Conservation (phyloP, 2,113 vertebrate genomes). For the Halichoerus grypus region DNA sequence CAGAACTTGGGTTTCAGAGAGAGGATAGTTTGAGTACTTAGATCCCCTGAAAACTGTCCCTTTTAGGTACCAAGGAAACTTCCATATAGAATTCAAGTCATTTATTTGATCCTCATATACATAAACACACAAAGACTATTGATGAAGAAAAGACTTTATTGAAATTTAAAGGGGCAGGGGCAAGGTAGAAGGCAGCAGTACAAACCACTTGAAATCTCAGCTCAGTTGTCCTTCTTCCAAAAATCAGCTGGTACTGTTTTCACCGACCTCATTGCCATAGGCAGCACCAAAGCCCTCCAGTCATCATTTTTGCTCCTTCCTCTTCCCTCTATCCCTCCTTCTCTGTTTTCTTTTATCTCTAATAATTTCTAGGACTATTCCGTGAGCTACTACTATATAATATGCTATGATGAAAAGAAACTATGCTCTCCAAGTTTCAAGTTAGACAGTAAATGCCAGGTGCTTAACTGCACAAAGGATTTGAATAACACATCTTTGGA, state of each 20-base stretch:
- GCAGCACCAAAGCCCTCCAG: rapidly evolving
- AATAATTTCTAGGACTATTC: not conserved
- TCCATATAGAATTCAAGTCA: not conserved
- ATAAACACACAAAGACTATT: not conserved
- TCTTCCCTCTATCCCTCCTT: not conserved
- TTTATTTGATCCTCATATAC: not conserved
- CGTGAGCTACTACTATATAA: not conserved
- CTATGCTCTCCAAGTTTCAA: not conserved
- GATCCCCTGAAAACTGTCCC: not conserved
- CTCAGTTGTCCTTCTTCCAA: not conserved
- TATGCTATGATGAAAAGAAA: not conserved
- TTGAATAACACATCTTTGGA: not conserved
- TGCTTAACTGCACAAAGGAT: not conserved
- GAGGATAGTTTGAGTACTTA: not conserved
- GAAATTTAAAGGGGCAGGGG: not conserved
- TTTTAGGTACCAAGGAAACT: not conserved
- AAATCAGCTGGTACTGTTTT: not conserved
- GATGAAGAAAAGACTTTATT: not conserved
- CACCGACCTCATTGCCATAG: rapidly evolving
- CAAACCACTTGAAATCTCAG: not conserved
- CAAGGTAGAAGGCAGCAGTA: not conserved
- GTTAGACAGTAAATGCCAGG: not conserved
- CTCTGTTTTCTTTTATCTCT: not conserved
- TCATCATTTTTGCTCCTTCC: not conserved
- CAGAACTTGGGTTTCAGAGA: not conserved